Evolutionary conservation across 2,113 vertebrate genomes (phyloP), one percentile per base, ranked within the genome.

Genomic region (Desmodus rotundus): DNA sequence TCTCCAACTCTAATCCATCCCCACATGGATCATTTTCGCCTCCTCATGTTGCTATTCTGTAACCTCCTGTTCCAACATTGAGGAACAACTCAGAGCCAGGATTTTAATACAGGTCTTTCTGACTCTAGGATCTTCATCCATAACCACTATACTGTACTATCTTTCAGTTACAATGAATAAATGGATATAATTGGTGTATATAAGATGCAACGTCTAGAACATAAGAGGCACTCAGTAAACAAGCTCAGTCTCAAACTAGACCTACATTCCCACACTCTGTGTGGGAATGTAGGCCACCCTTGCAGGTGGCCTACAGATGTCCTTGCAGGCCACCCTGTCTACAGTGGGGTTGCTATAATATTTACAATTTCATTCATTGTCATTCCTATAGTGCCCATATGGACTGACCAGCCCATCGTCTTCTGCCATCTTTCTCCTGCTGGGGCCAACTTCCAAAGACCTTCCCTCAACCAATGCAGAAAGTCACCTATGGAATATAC

Each of bases 161-260:
- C n/a, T 20, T 72, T 31, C 33, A 61, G 47, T 4, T 50, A 58
- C 0, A 3, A 31, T 11, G 36, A 70, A 31, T 45, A 24, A 41
- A 28, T 76, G 28, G 58, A 26, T 36, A 36, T 45, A 28, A 47
- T 47, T 14, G 4, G 5, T 20, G 47, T 38, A 54, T 19, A 67
- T 7, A 87, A 50, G 50, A n/a, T 38, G 54, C 31, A 80, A 15
- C 70, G 73, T 61, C 74, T 41, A 5, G 78, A 65, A 84, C 41
- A 56, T 2, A 16, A 17, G 0, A 41, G n/a, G 20, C 20, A 7
- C 67, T 56, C 36, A 7, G 20, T 0, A 5, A 52, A 28, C 6
- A 70, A 41, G 50, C 7, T 63, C 31, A 47, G 61, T 9, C 52
- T 50, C 68, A 54, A 22, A 26, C 13, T 65, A 65, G 43, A 28